Conservation (phyloP, 2,113 vertebrate species). For the Corythornis madagascariensis region DNA sequence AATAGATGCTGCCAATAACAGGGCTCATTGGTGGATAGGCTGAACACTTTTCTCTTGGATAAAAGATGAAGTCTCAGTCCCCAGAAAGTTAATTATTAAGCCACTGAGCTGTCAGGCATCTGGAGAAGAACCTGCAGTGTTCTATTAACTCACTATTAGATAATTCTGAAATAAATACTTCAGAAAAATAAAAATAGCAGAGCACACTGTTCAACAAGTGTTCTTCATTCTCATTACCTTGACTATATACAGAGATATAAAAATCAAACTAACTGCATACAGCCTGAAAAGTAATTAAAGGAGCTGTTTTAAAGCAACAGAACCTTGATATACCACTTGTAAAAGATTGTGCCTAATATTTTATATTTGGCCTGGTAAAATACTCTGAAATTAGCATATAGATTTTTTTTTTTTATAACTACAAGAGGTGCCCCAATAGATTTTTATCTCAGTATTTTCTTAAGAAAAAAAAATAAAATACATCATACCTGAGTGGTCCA, state of each 20-base stretch:
- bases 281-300: neutral
- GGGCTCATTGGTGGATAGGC: neutral
- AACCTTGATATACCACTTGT: neutral
- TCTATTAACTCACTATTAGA: neutral
- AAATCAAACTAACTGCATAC: neutral
- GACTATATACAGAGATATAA: neutral
- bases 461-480: neutral
- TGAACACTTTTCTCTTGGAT: constrained; percentile 34
- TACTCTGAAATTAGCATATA: accelerated
- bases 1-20: neutral
- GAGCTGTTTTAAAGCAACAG: neutral
- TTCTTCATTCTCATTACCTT: neutral
- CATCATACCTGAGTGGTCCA: neutral
- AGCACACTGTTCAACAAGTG: neutral
- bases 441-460: neutral
- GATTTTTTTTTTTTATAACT: neutral
- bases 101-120: constrained; percentile 7
- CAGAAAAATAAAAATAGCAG: neutral
- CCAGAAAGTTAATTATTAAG: constrained; percentile 41
- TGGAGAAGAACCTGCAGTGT: neutral
- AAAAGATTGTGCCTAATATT: neutral
- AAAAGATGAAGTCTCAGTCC: neutral
- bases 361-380: neutral
- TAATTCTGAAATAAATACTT: neutral
- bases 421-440: accelerated